Conservation (phyloP, 2,888 invertebrate species). For the Stenolophus ochropezus region DNA sequence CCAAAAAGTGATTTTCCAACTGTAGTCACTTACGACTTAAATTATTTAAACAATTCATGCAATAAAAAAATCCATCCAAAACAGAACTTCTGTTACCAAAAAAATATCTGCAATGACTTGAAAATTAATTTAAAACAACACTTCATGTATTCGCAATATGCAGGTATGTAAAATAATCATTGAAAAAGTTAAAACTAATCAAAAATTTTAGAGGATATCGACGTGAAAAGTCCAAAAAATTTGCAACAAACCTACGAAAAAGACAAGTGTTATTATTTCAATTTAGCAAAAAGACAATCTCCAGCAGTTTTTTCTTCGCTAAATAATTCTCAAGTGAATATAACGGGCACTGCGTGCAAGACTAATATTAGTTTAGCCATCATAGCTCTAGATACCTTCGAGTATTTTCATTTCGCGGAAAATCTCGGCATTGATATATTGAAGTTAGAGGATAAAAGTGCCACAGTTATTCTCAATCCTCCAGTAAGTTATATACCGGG, state of each 20-base stretch:
- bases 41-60: constrained; percentile 63
- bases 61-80: background rate
- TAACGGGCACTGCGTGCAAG: constrained; percentile 75
- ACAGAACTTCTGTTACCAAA: constrained; percentile 32
- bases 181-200: background rate
- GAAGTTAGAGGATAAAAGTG: constrained; percentile 78
- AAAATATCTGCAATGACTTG: constrained; percentile 55
- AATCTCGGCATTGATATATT: constrained; percentile 82
- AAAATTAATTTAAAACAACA: constrained; percentile 26
- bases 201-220: constrained; percentile 68
- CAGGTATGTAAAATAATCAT: background rate
- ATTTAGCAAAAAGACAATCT: constrained; percentile 72
- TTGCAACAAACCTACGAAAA: constrained; percentile 68
- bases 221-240: constrained; percentile 75
- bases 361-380: constrained; percentile 79
- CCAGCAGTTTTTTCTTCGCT: constrained; percentile 68
- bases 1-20: constrained; percentile 54
- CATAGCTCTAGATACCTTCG: constrained; percentile 83
- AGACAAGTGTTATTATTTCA: constrained; percentile 68
- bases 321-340: constrained; percentile 68
- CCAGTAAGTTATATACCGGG: no score
- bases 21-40: constrained; percentile 60
- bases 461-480: constrained; percentile 82
- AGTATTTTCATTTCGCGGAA: constrained; percentile 84
- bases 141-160: background rate